Base-by-base conservation (phyloP, 2,888 invertebrate genomes). In the Chesias legatella region DNA sequence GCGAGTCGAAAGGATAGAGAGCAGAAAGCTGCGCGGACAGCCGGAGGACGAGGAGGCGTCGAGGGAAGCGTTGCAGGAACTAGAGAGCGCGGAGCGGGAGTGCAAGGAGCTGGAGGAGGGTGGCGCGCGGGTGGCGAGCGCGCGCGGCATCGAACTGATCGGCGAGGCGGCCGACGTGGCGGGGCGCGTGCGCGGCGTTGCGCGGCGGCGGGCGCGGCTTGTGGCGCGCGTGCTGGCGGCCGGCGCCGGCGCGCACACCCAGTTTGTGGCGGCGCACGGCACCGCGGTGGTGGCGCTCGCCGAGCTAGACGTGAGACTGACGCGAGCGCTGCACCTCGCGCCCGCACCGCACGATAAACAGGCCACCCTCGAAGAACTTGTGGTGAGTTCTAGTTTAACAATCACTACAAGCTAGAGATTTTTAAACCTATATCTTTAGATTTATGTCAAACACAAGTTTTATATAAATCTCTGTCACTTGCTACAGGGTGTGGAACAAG, bases 261-360 rank as follows among this genome's bases (percentile, higher is more conserved):
- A 93, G 56, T 94, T 95, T 60, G 90, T 92, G 7, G 89, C 91
- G 1, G 92, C 92, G 7, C 95, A 95, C 43, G 92, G 93, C 3
- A 90, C 90, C 20, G 92, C 94, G 0, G 90, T 95, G 0, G 90
- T 94, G 7, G 91, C 91, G 1, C 73, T 95, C 10, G 92, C 93
- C 0, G 91, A 92, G 56, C 89, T 94, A 0, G 94, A 95, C 58
- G 92, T 93, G 0, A 85, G 92, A 23, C 77, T 96, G 8, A 94
- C 94, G 0, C 90, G 94, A 40, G 75, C 94, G 1, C 89, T 94
- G 58, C 92, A 92, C 56, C 80, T 94, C 1, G 81, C 90, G 0
- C 86, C 85, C 49, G 75, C 52, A 60, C 90, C 62, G 51, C 79
- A 58, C 53, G 90, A 73, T 63, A 85, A 68, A 57, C 79, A 30